Conservation (phyloP, 2,797 vertebrate species). For the Tapirus indicus region DNA sequence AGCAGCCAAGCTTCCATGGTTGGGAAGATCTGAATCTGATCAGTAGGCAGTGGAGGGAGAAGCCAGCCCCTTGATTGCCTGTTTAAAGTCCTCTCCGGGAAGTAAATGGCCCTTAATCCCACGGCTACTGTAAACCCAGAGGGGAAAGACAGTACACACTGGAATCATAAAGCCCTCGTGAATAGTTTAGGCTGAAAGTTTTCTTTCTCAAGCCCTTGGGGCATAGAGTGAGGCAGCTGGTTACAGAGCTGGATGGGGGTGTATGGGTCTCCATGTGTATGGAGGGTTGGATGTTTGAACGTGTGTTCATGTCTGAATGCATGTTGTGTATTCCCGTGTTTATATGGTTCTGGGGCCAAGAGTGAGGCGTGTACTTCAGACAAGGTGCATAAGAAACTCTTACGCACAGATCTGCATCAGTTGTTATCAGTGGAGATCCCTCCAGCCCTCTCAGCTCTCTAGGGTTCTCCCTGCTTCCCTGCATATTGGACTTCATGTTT, state of each 20-base stretch:
- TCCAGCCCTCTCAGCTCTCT: not conserved
- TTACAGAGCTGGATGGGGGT: not conserved
- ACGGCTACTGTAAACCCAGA: not conserved
- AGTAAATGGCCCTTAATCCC: not conserved
- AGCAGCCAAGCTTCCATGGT: constrained; percentile 52
- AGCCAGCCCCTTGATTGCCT: constrained; percentile 30
- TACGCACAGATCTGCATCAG: not conserved
- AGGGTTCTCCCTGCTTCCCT: not conserved
- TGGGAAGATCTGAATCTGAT: constrained; percentile 56
- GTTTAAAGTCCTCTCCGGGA: not conserved
- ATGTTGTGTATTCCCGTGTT: not conserved
- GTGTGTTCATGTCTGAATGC: not conserved
- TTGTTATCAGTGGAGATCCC: not conserved
- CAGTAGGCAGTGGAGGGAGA: not conserved
- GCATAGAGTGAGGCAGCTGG: not conserved
- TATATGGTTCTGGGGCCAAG: not conserved
- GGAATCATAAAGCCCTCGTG: not conserved
- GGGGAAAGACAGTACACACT: not conserved
- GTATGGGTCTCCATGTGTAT: too few relatives aligned
- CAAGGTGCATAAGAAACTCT: not conserved
- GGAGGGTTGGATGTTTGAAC: not conserved
- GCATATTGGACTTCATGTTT: constrained; percentile 61
- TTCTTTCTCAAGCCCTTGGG: not conserved
- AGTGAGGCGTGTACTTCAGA: not conserved
- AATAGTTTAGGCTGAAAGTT: not conserved